Conservation (phyloP, 2,888 invertebrate species). For the Lamproptera curius region DNA sequence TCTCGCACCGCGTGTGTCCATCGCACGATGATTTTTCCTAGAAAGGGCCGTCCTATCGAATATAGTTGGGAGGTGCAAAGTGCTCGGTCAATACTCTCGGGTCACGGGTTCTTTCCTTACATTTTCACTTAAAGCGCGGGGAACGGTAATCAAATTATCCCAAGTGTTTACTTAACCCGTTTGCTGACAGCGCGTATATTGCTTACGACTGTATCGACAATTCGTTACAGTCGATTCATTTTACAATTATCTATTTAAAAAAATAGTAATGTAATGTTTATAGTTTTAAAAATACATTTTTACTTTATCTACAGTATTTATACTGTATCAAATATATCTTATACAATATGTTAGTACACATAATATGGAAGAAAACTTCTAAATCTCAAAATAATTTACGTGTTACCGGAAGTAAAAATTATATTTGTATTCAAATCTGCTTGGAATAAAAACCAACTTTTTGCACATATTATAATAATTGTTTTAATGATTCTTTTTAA, state of each 20-base stretch:
- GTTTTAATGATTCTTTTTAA: no score
- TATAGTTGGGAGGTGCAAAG: slow-evolving; percentile 58
- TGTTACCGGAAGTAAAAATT: no score
- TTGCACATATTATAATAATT: no score
- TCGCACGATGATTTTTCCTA: slow-evolving; percentile 51
- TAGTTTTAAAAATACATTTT: background rate
- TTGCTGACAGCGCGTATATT: slow-evolving; percentile 35
- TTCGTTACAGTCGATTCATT: background rate
- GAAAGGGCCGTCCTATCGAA: slow-evolving; percentile 56
- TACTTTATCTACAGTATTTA: no score
- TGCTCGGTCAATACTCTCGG: slow-evolving; percentile 55
- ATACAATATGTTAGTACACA: no score
- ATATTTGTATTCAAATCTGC: no score
- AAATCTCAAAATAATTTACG: no score
- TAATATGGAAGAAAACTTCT: no score
- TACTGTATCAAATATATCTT: no score
- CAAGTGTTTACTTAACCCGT: slow-evolving; percentile 41
- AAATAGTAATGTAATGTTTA: background rate
- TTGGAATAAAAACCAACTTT: no score
- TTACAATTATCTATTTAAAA: no score
- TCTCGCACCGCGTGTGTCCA: no score
- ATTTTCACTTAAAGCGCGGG: slow-evolving; percentile 48
- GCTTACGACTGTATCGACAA: slow-evolving; percentile 25
- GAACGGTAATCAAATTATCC: slow-evolving; percentile 52
- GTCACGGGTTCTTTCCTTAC: slow-evolving; percentile 38